Evolutionary conservation across 2,797 vertebrate genomes (phyloP), one percentile per base, ranked within the genome.

Genomic region (Salarias fasciatus): DNA sequence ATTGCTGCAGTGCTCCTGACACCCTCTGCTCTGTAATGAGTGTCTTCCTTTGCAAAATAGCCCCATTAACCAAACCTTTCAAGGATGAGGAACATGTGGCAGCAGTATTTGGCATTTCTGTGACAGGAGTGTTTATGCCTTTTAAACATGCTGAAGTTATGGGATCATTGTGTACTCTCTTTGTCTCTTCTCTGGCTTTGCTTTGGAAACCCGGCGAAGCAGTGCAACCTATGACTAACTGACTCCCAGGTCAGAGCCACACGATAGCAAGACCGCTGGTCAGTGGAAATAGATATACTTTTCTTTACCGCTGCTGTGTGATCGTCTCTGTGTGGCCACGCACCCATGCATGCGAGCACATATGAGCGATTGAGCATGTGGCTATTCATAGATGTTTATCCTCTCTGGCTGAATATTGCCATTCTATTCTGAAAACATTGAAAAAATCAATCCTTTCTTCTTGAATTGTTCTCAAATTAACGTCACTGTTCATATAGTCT

Each of bases 231-330:
- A 85, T 76, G 82, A 85, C 83, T 85, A 82, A 86, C 82, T 84
- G 81, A 90, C 79, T 86, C 74, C 63, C 65, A 72, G 83, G 76
- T 75, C 70, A 67, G 72, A 74, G 88, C 72, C 85, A 87, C 75
- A 72, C 86, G 84, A 89, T 88, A 84, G 75, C 73, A 66, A 69
- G 74, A 72, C 68, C 67, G 67, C 66, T 74, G 85, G 72, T 88
- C 75, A 84, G 77, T 80, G 82, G 74, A 81, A 84, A 87, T 77
- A 63, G 84, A 88, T 90, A 87, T 86, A 82, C 80, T 86, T 90
- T 88, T 79, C 77, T 72, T 61, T 66, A 28, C 15, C n/a, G 48
- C 64, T 77, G 69, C 81, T 80, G 72, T 81, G 79, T 77, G 77
- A 69, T 84, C 61, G 49, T 79, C 67, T 75, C 66, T 76, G 47